A percentile compares a stretch with the other conserved stretches of the same genome.
Conservation (phyloP, 1,140 invertebrate genomes). For the Pentalonia nigronervosa region DNA sequence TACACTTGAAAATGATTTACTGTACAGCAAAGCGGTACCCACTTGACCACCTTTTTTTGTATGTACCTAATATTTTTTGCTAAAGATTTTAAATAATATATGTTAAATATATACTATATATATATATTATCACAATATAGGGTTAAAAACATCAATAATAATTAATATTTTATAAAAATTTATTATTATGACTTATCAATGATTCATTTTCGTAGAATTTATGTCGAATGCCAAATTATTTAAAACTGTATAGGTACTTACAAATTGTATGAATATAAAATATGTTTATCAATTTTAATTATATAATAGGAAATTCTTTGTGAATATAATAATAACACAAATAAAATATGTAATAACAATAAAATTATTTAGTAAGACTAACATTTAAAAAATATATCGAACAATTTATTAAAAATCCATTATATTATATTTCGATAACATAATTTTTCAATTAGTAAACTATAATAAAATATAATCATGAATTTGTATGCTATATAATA, state of each 20-base stretch:
- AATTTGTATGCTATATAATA: background rate
- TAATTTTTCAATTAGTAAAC: background rate
- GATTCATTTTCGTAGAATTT: background rate
- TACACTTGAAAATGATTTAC: too few relatives aligned
- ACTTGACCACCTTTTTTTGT: too few relatives aligned
- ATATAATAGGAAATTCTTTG: background rate
- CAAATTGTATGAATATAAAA: background rate
- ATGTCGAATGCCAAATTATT: background rate
- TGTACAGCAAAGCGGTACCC: too few relatives aligned
- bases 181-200: background rate
- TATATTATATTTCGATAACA: background rate
- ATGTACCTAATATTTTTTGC: too few relatives aligned
- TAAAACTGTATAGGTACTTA: background rate
- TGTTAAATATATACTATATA: too few relatives aligned
- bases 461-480: background rate
- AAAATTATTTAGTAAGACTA: background rate
- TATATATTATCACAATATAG: too few relatives aligned
- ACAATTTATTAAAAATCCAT: background rate
- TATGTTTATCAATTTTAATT: background rate
- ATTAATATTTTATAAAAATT: background rate
- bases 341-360: background rate
- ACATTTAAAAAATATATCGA: background rate
- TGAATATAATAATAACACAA: background rate
- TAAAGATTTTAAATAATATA: too few relatives aligned
- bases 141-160: too few relatives aligned